These are phyloP conservation scores for Eupithecia tripunctaria DNA, from an alignment of 2,888 invertebrate species.

Conservation along the genomic window DNA sequence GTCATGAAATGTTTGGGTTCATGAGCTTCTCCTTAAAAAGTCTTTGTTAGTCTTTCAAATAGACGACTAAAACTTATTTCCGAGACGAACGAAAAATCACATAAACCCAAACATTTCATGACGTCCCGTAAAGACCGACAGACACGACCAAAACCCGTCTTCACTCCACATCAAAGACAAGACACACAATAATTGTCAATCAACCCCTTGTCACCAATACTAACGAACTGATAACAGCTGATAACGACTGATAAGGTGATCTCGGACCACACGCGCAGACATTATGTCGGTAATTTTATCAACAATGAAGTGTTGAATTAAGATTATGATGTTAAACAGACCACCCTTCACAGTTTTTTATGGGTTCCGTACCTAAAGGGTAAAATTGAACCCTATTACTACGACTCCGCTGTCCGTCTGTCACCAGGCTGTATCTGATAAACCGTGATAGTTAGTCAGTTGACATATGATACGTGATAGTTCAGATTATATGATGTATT, in stretches of 20 bases:
- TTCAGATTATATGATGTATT: too few relatives aligned
- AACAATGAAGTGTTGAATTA: slow-evolving; percentile 28
- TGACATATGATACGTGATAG: too few relatives aligned
- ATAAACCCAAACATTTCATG: not conserved
- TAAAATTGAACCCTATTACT: too few relatives aligned
- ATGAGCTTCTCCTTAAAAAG: too few relatives aligned
- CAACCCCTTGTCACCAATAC: slow-evolving; percentile 10
- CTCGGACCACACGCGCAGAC: slow-evolving; percentile 28
- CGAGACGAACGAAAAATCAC: not conserved
- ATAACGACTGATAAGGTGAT: slow-evolving; percentile 5
- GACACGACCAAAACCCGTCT: slow-evolving; percentile 2
- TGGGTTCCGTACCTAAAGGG: too few relatives aligned
- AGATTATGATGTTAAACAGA: slow-evolving; percentile 29
- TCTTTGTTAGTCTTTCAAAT: too few relatives aligned
- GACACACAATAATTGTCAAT: slow-evolving; percentile 15
- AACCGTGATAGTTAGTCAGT: too few relatives aligned
- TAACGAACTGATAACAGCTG: slow-evolving; percentile 20
- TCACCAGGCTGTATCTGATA: too few relatives aligned
- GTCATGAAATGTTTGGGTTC: too few relatives aligned
- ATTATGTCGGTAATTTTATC: slow-evolving; percentile 15
- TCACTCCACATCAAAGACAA: not conserved
- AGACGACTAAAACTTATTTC: too few relatives aligned
- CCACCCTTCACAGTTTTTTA: slow-evolving; percentile 17
- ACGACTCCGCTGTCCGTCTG: too few relatives aligned
- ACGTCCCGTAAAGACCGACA: not conserved